Conservation (phyloP, 2,797 vertebrate species). For the Sebastes elongatus region DNA sequence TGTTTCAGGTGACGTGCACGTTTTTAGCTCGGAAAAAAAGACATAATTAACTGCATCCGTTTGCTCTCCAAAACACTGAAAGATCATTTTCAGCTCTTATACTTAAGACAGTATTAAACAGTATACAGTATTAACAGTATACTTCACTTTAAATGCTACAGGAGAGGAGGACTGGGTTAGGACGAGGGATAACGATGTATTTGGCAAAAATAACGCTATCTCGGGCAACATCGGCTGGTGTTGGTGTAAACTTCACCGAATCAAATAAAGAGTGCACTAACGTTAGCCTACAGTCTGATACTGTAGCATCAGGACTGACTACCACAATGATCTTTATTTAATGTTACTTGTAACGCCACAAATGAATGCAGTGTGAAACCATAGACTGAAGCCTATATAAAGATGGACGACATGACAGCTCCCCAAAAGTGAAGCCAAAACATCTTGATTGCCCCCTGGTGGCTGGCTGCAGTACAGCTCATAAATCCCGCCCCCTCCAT, state of each 20-base stretch:
- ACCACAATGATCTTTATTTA: too few relatives aligned
- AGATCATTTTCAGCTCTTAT: neutral
- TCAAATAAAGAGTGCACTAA: neutral
- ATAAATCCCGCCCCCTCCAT: too few relatives aligned
- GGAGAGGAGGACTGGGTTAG: neutral
- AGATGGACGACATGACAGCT: too few relatives aligned
- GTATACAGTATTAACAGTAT: too few relatives aligned
- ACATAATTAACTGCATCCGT: neutral
- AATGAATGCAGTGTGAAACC: too few relatives aligned
- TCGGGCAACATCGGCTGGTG: neutral
- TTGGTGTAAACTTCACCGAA: neutral
- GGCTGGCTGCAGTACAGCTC: too few relatives aligned
- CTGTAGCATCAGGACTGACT: too few relatives aligned
- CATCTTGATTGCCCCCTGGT: fast-evolving
- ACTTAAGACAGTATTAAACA: too few relatives aligned
- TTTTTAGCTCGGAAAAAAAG: neutral
- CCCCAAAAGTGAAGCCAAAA: too few relatives aligned
- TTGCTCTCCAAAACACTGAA: neutral
- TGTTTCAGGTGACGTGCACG: neutral
- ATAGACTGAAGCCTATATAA: too few relatives aligned
- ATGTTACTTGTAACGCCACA: too few relatives aligned
- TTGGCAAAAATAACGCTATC: neutral
- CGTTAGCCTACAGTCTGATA: neutral
- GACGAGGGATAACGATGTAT: neutral
- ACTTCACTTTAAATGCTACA: neutral